Conservation (phyloP, 2,113 vertebrate genomes). For the Hyla sarda region DNA sequence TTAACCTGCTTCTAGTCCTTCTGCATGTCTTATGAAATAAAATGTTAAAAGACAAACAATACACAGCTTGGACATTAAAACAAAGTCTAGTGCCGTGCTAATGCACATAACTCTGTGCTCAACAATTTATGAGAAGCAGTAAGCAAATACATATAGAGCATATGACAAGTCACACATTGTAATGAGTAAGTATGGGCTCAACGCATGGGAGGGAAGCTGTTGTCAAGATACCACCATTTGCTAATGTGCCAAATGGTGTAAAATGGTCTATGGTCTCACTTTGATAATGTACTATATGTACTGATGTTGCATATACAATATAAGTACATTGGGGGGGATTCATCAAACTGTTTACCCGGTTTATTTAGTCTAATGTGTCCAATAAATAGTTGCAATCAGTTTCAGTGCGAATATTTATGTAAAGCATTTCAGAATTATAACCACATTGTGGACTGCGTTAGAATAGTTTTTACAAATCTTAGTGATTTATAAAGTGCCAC, state of each 20-base stretch:
- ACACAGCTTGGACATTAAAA: background rate
- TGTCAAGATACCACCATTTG: background rate
- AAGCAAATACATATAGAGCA: background rate
- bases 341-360: no score
- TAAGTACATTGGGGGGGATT: no score
- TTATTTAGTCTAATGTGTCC: no score
- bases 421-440: no score
- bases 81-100: background rate
- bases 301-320: background rate
- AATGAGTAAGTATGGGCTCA: background rate
- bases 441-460: no score
- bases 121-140: background rate
- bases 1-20: slow-evolving; percentile 18
- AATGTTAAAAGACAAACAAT: background rate
- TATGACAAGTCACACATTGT: background rate
- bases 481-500: no score
- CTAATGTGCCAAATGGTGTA: background rate
- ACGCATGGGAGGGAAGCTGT: background rate
- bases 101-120: background rate
- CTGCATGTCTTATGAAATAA: background rate
- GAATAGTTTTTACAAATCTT: no score
- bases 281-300: background rate
- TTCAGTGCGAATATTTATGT: no score
- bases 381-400: no score
- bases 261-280: background rate